Evolutionary conservation across 2,113 vertebrate species (phyloP), one percentile per base, ranked within the genome.

Genomic region (Cathartes aura): DNA sequence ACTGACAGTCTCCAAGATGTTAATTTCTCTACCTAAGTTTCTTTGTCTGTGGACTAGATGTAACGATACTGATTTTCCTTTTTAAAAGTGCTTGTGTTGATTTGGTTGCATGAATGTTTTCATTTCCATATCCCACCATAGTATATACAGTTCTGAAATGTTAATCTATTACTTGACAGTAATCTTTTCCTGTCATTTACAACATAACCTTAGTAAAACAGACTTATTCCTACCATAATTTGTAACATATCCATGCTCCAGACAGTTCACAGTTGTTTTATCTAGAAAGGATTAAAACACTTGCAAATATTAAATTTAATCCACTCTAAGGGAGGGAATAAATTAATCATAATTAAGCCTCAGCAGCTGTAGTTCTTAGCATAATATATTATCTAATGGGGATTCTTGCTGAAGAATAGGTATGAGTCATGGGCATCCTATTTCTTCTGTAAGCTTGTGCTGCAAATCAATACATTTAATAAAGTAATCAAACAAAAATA

Each of bases 261-360:
- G 86, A 87, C 91, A 32, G n/a, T 45, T 66, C 73, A 38, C 81
- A 50, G 74, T 86, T 91, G 87, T 73, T 97, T 96, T 8, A 91
- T 94, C 82, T 45, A 68, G 11, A 70, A 88, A 63, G 82, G 94
- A 97, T 90, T 96, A 87, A 96, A 96, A 87, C 84, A 93, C 89
- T 96, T 18, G 62, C 78, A 74, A 95, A 91, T 91, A 93, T 86
- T 82, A 80, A 70, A 64, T 82, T 84, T 95, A 94, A 91, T 96
- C 91, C 82, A 82, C 87, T 90, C 67, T 5, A 36, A 76, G 62
- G 38, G 74, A 88, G 62, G 71, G 84, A 74, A 95, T 76, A 91
- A 96, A 95, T 95, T 95, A 87, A 95, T 95, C 82, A 67, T 42
- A 94, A 96, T 94, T 93, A 96, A 88, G 70, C 62, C 48, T 34